A percentile compares a stretch with the other conserved stretches of the same genome.
Evolutionary conservation across 2,888 invertebrate species (phyloP).

Genomic region (Hydroisotoma schaefferi): DNA sequence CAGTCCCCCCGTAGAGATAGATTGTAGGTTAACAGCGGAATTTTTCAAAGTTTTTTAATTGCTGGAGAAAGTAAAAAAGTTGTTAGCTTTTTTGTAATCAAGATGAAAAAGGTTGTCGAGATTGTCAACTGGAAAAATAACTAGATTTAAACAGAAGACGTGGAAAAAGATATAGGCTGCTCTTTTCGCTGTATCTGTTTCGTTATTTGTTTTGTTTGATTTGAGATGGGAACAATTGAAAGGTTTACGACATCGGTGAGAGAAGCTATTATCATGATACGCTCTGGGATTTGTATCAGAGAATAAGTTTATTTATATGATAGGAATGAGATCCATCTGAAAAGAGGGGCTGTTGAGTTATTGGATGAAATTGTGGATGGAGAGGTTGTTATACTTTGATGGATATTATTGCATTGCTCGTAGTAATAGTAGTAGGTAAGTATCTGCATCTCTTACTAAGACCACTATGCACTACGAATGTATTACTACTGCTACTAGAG

Average conservation of each 20-base stretch:
- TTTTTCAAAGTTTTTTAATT: too few relatives aligned
- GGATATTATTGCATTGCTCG: not conserved
- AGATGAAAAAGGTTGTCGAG: too few relatives aligned
- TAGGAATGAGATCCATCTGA: not conserved
- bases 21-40: too few relatives aligned
- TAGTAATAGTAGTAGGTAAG: not conserved
- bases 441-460: not conserved
- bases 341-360: slow-evolving; percentile 17
- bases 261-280: not conserved
- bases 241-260: not conserved
- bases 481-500: too few relatives aligned
- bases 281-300: too few relatives aligned
- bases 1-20: too few relatives aligned
- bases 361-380: slow-evolving; percentile 21
- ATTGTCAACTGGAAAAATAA: too few relatives aligned
- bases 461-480: not conserved
- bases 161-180: not conserved
- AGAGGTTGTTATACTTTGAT: slow-evolving; percentile 10
- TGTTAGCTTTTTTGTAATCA: too few relatives aligned
- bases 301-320: not conserved
- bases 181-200: not conserved
- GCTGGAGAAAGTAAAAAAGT: too few relatives aligned
- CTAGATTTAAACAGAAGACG: too few relatives aligned
- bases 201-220: not conserved
- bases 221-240: not conserved